These are phyloP conservation scores for Clarias pachynema DNA, from an alignment of 2,797 vertebrate species.

Conservation along the genomic window DNA sequence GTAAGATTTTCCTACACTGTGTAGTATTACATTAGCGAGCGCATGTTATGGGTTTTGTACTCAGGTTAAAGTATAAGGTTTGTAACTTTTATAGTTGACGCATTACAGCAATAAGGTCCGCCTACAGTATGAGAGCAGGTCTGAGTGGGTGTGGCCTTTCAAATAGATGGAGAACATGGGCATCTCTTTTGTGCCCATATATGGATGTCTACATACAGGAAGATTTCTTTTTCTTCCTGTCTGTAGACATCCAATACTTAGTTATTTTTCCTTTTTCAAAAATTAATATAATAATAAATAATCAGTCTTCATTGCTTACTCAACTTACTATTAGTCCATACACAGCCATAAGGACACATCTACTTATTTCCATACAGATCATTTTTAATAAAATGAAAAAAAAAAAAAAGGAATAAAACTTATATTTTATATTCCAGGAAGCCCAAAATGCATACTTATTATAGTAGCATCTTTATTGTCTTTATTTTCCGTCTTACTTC, in stretches of 20 bases:
- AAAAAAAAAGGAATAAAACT: background rate
- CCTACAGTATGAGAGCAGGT: background rate
- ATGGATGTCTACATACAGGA: background rate
- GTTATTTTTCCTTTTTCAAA: background rate
- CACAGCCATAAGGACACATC: background rate
- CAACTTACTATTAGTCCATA: background rate
- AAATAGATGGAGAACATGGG: background rate
- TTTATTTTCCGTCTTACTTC: background rate
- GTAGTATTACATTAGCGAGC: background rate
- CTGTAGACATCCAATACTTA: background rate
- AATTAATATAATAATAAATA: background rate
- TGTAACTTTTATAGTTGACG: slow-evolving; percentile 22
- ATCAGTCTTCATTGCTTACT: background rate
- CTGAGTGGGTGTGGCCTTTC: background rate
- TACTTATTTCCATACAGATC: background rate
- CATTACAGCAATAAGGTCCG: background rate
- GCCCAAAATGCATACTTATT: background rate
- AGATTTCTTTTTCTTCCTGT: background rate
- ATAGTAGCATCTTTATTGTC: too few species aligned
- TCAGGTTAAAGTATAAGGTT: background rate
- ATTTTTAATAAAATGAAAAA: background rate
- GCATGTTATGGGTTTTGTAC: slow-evolving; percentile 17
- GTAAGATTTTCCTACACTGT: slow-evolving; percentile 22
- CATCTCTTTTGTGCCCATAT: slow-evolving; percentile 9
- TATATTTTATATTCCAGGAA: background rate